These are phyloP conservation scores for Plusia festucae DNA, from an alignment of 2,888 invertebrate species.

Conservation along the genomic window DNA sequence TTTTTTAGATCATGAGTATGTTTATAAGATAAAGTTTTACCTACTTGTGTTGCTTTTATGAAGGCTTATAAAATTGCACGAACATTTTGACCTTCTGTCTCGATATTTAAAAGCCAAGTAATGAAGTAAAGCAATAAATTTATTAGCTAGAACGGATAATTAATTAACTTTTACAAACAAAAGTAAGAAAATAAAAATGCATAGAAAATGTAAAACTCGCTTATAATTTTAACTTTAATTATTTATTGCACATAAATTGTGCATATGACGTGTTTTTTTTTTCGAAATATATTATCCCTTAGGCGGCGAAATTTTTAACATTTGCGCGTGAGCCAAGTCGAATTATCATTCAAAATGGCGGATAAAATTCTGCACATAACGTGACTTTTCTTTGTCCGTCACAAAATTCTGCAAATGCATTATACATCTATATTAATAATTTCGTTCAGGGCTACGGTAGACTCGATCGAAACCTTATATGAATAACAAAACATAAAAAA, in stretches of 20 bases:
- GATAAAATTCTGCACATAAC: conserved; percentile 49
- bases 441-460: no score
- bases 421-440: no score
- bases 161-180: conserved; percentile 41
- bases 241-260: conserved; percentile 55
- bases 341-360: conserved; percentile 57
- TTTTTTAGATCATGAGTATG: background rate
- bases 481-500: no score
- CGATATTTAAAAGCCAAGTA: conserved; percentile 10
- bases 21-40: background rate
- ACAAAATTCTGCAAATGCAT: conserved; percentile 52
- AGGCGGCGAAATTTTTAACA: conserved; percentile 53
- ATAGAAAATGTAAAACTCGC: conserved; percentile 35
- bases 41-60: background rate
- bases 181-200: conserved; percentile 41
- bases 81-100: conserved; percentile 26
- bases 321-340: conserved; percentile 55
- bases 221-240: conserved; percentile 29
- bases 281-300: conserved; percentile 52
- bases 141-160: conserved; percentile 41
- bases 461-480: no score
- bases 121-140: conserved; percentile 34
- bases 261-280: conserved; percentile 42
- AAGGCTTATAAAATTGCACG: conserved; percentile 3
- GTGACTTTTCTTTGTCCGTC: conserved; percentile 51